A percentile compares a stretch with the other conserved stretches of the same genome.
phyloP scores from a whole-genome alignment of 2,113 vertebrate genomes.

The Acanthochromis polyacanthus region DNA sequence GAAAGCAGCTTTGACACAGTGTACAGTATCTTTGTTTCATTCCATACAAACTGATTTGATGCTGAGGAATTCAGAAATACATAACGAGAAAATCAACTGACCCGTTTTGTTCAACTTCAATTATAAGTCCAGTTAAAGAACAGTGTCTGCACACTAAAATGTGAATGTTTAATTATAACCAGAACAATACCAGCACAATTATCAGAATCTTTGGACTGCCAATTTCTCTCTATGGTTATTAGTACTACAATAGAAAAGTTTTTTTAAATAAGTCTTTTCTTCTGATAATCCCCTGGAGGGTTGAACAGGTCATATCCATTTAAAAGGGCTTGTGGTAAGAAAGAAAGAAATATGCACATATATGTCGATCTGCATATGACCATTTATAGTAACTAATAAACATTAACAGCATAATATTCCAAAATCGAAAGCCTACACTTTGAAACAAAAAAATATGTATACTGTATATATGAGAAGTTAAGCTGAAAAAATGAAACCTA shows the following conservation, averaged over 20 bases:
- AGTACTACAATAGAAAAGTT: slow-evolving; percentile 85
- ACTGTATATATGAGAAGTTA: too few species aligned
- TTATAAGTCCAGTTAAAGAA: slow-evolving; percentile 12
- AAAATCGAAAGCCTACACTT: not conserved
- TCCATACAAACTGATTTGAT: slow-evolving; percentile 16
- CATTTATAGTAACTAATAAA: slow-evolving; percentile 8
- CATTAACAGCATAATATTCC: slow-evolving; percentile 53
- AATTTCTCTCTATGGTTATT: slow-evolving; percentile 85
- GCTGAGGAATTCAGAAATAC: not conserved
- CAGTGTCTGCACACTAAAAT: slow-evolving; percentile 35
- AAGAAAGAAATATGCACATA: slow-evolving; percentile 19
- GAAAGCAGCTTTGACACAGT: slow-evolving; percentile 31
- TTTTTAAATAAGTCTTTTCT: slow-evolving; percentile 23
- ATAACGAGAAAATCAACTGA: slow-evolving; percentile 47
- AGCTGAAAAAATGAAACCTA: too few species aligned
- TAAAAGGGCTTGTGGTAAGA: slow-evolving; percentile 21
- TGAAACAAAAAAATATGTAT: too few species aligned
- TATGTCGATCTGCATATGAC: slow-evolving; percentile 28
- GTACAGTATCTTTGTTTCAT: slow-evolving; percentile 45
- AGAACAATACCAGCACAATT: slow-evolving; percentile 49
- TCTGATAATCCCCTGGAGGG: slow-evolving; percentile 24
- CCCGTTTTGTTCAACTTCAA: not conserved
- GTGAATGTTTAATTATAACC: slow-evolving; percentile 69
- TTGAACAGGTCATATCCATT: slow-evolving; percentile 13
- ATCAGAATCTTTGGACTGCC: slow-evolving; percentile 91